Evolutionary conservation across 2,113 vertebrate species (phyloP), one percentile per base, ranked within the genome.

Genomic region (Isurus oxyrinchus): DNA sequence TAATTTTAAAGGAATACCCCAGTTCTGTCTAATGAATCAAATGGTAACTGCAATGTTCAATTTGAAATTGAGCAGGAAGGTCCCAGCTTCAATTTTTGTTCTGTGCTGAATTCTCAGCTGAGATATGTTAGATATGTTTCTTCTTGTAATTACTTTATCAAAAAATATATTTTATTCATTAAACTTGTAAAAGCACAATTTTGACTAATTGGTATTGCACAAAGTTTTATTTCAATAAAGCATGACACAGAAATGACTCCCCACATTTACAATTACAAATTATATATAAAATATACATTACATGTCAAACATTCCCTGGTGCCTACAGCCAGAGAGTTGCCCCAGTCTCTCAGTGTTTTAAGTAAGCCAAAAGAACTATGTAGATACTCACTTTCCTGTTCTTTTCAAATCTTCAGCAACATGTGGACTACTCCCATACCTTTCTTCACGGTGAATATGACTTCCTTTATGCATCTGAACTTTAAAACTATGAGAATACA

Each of bases 321-420:
- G 2, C 63, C 63, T 66, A 19, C 63, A 66, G 63, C 63, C 63
- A 14, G 1, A 19, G 63, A 19, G 3, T 14, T 11, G 63, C 2
- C 63, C 63, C 16, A 16, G 16, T 76, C 69, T 27, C 31, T 76
- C 8, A 11, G 31, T 10, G 31, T 19, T 84, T 16, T 84, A 44
- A 44, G 5, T 84, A 49, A 84, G 40, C 40, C 40, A 84, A 44
- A 84, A 49, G 72, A 11, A 44, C 0, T 23, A 13, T 44, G 14
- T 72, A 57, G 25, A 86, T 66, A 59, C 97, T 97, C 96, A 98
- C 98, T 98, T 98, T 96, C 98, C 98, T 0, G 98, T 98, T 96
- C 97, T 97, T 96, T 97, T 97, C 96, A 98, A 93, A 97, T 98
- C 98, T 1, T 97, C 97, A 8, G 96, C 96, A 8, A 96, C 69